Conservation (phyloP, 2,888 invertebrate species). For the Tuberolachnus salignus region DNA sequence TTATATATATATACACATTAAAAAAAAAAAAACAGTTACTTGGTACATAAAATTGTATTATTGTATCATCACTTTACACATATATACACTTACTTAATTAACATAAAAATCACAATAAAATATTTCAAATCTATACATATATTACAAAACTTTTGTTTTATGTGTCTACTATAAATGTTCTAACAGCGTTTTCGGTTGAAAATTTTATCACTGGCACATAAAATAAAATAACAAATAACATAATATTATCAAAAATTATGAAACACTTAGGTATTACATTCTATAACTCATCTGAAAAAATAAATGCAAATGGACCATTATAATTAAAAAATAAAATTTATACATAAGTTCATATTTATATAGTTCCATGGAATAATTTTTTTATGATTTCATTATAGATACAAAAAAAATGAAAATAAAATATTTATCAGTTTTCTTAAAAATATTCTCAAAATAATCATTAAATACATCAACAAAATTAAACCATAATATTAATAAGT, state of each 20-base stretch:
- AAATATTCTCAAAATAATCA: neutral
- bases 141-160: conserved; percentile 41
- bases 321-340: conserved; percentile 15
- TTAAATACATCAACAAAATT: conserved; percentile 7
- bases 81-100: conserved; percentile 38
- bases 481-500: conserved; percentile 28
- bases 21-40: neutral
- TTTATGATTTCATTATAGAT: neutral
- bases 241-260: neutral
- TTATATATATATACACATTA: neutral
- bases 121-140: conserved; percentile 48
- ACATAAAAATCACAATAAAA: conserved; percentile 50
- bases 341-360: neutral
- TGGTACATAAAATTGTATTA: conserved; percentile 55
- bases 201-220: conserved; percentile 1
- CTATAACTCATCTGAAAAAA: conserved; percentile 10
- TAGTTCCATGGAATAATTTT: neutral
- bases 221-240: conserved; percentile 21
- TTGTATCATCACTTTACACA: conserved; percentile 54
- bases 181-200: conserved; percentile 30
- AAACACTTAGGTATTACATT: neutral
- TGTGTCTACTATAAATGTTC: conserved; percentile 4
- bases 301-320: neutral
- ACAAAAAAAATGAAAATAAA: neutral
- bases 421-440: neutral